A percentile compares a stretch with the other conserved stretches of the same genome.
These are phyloP conservation scores for Micoletzkya japonica DNA, from an alignment of 2,888 invertebrate species.

Conservation along the genomic window DNA sequence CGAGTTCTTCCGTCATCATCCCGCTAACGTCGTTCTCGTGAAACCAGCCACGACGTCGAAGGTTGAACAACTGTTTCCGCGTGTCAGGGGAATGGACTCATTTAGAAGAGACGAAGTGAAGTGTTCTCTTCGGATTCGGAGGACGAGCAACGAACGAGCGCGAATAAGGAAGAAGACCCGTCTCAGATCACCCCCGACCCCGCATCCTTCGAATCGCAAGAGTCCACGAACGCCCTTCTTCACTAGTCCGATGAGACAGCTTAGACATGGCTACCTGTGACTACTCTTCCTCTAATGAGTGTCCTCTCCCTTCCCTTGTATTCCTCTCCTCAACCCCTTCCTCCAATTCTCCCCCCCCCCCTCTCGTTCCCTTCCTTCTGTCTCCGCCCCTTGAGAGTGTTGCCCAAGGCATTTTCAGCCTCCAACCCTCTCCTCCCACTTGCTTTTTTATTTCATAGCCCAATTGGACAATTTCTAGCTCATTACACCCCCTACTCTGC, in stretches of 20 bases:
- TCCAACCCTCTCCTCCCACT: neutral
- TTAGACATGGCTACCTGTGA: neutral
- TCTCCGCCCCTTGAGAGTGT: constrained; percentile 2
- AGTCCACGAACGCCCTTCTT: constrained; percentile 17
- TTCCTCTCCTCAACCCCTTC: constrained; percentile 12
- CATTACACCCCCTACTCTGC: no score
- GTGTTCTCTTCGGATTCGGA: no score
- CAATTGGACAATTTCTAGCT: neutral
- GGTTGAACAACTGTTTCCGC: constrained; percentile 2
- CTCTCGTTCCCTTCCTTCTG: neutral
- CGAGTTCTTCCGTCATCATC: constrained; percentile 25
- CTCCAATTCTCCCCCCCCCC: neutral
- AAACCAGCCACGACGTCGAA: constrained; percentile 9
- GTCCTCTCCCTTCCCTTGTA: constrained; percentile 12
- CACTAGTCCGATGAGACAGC: constrained; percentile 9
- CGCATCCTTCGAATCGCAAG: constrained; percentile 13
- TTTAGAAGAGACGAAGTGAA: no score
- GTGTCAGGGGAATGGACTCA: no score
- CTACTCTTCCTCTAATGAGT: neutral
- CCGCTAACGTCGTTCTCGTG: constrained; percentile 22
- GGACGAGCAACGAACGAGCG: no score
- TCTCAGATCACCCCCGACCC: constrained; percentile 21
- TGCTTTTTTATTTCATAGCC: neutral
- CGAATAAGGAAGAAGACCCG: no score
- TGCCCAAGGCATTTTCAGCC: constrained; percentile 26